Conservation (phyloP, 2,113 vertebrate species). For the Strix aluco region DNA sequence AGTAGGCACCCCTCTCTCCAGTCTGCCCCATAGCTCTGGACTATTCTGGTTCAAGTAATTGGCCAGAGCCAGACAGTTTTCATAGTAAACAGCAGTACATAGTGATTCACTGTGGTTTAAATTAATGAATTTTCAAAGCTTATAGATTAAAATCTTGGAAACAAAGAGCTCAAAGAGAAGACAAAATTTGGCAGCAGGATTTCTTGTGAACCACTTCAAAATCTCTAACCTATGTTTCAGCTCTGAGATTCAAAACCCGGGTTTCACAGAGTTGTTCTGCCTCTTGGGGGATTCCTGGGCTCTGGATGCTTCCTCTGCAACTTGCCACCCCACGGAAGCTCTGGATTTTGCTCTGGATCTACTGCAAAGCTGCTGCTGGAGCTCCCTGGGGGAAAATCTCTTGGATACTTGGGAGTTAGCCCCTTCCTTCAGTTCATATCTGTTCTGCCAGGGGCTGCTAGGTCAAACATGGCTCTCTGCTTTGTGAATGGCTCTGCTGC, state of each 20-base stretch:
- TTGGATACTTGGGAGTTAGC: not conserved
- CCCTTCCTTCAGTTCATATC: not conserved
- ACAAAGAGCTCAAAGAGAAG: not conserved
- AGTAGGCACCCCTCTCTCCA: not conserved
- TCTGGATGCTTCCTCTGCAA: not conserved
- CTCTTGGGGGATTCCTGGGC: not conserved
- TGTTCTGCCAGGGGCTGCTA: not conserved
- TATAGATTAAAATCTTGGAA: constrained; percentile 13
- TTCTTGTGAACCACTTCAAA: not conserved
- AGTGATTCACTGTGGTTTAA: constrained; percentile 5
- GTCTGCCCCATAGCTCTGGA: not conserved
- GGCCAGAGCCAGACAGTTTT: not conserved
- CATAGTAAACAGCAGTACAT: not conserved
- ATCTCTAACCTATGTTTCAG: not conserved
- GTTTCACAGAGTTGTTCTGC: not conserved
- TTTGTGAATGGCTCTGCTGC: not conserved
- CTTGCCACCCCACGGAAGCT: not conserved
- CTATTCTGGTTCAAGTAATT: not conserved
- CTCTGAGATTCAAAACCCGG: not conserved
- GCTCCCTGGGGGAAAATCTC: not conserved
- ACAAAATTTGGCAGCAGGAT: not conserved
- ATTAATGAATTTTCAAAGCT: not conserved
- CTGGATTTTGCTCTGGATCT: not conserved
- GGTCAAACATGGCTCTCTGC: not conserved
- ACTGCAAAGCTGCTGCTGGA: not conserved